Conservation (phyloP, 2,113 vertebrate species). For the Deroptyus accipitrinus region DNA sequence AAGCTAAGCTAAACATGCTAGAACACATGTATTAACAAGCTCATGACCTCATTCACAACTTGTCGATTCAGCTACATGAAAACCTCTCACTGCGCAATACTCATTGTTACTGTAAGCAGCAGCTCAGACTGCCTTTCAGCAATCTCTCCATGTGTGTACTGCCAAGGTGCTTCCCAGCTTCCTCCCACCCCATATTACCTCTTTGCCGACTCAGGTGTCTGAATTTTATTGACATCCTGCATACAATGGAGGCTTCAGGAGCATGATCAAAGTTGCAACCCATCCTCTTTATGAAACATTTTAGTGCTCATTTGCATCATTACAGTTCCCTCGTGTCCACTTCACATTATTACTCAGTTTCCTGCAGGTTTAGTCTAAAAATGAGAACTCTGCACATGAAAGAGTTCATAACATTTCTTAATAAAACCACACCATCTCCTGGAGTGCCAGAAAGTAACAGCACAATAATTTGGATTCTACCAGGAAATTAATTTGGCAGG, state of each 20-base stretch:
- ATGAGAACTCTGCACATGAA: not conserved
- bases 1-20: not conserved
- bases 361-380: slow-evolving; percentile 2
- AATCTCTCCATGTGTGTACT: not conserved
- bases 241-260: not conserved
- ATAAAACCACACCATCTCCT: not conserved
- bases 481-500: not conserved
- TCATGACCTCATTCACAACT: not conserved
- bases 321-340: slow-evolving; percentile 44
- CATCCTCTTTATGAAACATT: slow-evolving; percentile 17
- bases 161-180: not conserved
- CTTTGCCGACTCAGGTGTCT: not conserved
- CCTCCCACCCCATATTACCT: not conserved
- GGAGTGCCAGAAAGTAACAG: not conserved
- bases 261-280: not conserved
- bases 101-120: not conserved
- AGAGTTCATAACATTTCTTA: not conserved
- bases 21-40: not conserved
- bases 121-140: slow-evolving; percentile 18
- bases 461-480: not conserved
- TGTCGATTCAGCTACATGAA: slow-evolving; percentile 29
- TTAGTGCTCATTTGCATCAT: slow-evolving; percentile 33
- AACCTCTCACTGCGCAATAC: not conserved
- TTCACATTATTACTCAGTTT: slow-evolving; percentile 19
- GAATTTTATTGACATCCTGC: slow-evolving; percentile 2